Evolutionary conservation across 1,140 invertebrate species (phyloP).

Genomic region (Colletes latitarsis): DNA sequence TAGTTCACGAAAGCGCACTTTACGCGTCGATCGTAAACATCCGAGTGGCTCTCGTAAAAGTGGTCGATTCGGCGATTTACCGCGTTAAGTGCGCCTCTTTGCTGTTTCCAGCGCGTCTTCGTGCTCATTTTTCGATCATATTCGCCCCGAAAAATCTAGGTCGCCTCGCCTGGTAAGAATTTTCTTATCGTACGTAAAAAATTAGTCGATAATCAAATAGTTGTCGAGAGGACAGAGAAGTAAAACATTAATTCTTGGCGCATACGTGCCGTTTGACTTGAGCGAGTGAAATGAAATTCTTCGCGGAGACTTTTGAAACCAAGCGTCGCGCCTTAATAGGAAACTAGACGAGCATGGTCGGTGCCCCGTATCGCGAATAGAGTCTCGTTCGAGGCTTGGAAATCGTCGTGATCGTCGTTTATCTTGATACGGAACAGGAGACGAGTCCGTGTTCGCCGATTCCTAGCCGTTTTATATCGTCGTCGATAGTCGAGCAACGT

Average conservation of each 20-base stretch:
- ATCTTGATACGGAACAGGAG: not conserved
- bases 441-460: not conserved
- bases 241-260: too few species aligned
- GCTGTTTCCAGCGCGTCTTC: too few species aligned
- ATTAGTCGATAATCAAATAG: too few species aligned
- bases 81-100: not conserved
- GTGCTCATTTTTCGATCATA: too few species aligned
- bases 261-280: too few species aligned
- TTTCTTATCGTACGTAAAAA: too few species aligned
- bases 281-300: constrained; percentile 9
- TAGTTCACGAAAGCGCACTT: constrained; percentile 44
- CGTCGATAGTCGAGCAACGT: constrained; percentile 9
- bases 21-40: constrained; percentile 22
- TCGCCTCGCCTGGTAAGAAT: too few species aligned
- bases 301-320: not conserved
- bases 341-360: not conserved
- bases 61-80: constrained; percentile 2
- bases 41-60: constrained; percentile 43
- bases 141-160: too few species aligned
- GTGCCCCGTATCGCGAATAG: not conserved
- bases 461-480: not conserved
- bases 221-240: too few species aligned
- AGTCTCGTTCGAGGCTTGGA: not conserved
- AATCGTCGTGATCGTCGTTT: not conserved
- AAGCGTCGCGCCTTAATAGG: not conserved